Evolutionary conservation across 2,888 invertebrate genomes (phyloP).

Genomic region (Dusona sp.): DNA sequence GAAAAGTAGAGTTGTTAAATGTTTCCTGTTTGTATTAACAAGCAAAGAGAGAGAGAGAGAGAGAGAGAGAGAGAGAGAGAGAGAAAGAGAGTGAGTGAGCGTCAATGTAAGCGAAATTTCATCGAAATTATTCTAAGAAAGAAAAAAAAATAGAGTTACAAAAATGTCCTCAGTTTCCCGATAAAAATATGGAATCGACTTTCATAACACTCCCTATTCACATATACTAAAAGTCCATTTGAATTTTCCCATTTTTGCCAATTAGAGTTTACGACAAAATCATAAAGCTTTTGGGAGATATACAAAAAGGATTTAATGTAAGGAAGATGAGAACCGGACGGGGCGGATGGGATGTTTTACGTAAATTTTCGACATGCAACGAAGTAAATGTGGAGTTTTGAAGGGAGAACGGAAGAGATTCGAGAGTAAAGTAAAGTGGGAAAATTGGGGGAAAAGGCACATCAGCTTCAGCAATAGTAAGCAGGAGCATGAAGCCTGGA

Average conservation of each 20-base stretch:
- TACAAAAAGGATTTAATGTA: constrained; percentile 22
- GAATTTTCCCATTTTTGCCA: not conserved
- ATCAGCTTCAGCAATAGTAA: constrained; percentile 54
- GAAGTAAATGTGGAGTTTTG: constrained; percentile 42
- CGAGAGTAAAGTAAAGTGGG: constrained; percentile 55
- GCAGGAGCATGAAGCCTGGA: constrained; percentile 59
- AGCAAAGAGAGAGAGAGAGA: no score
- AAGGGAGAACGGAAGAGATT: constrained; percentile 67
- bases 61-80: no score
- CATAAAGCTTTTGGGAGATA: not conserved
- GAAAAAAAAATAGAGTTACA: not conserved
- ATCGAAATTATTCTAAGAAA: not conserved
- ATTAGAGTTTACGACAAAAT: not conserved
- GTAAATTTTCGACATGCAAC: constrained; percentile 47
- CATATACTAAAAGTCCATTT: not conserved
- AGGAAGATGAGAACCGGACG: constrained; percentile 4
- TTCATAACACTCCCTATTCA: not conserved
- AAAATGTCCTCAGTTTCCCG: not conserved
- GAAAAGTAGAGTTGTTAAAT: not conserved
- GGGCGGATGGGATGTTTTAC: constrained; percentile 41
- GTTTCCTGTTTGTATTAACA: not conserved
- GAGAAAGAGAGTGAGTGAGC: no score
- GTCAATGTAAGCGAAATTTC: not conserved
- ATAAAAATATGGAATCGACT: not conserved
- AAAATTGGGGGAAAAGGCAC: constrained; percentile 52